Evolutionary conservation across 2,888 invertebrate genomes (phyloP), one percentile per base, ranked within the genome.

Genomic region (Mamestra brassicae): DNA sequence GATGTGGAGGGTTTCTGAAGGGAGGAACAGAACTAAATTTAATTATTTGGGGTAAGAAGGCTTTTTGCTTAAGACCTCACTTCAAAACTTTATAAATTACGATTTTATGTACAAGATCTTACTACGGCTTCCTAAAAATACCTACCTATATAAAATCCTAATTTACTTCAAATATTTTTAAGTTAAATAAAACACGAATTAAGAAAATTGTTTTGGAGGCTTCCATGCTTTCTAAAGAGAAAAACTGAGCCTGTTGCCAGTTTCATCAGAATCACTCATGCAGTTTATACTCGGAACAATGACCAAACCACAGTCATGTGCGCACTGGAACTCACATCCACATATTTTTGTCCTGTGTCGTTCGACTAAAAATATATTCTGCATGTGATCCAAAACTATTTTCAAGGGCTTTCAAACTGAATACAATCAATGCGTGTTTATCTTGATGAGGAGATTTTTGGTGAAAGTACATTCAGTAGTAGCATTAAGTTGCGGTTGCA

Each of bases 401-500:
- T 57, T n/a, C 26, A 67, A 63, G 45, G 64, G 13, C 34, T 15
- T 65, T 63, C 3, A 60, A 58, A 26, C 57, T 52, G 45, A 17
- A 50, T 50, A 45, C 8, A 78, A 77, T 3, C 15, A 38, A 55
- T 50, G 42, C 10, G 42, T 17, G 26, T 26, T 36, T 42, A 68
- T 52, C 10, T 60, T 36, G 17, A 58, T 54, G 26, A 55, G 11
- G 6, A 52, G 54, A 45, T 67, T 84, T 66, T 69, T 77, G 74
- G 71, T 83, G 74, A 80, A 87, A 78, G 77, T 76, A 52, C 63
- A 61, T 69, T 45, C 68, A 71, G 78, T 81, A 71, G 71, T 74
- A 66, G 71, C 67, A 72, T 80, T 82, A 83, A 74, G 65, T 71
- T 85, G 76, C 76, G 71, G 70, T 79, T 80, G 71, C 77, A 80